Base-by-base conservation (phyloP, 2,113 vertebrate species). In the Pelobates fuscus region DNA sequence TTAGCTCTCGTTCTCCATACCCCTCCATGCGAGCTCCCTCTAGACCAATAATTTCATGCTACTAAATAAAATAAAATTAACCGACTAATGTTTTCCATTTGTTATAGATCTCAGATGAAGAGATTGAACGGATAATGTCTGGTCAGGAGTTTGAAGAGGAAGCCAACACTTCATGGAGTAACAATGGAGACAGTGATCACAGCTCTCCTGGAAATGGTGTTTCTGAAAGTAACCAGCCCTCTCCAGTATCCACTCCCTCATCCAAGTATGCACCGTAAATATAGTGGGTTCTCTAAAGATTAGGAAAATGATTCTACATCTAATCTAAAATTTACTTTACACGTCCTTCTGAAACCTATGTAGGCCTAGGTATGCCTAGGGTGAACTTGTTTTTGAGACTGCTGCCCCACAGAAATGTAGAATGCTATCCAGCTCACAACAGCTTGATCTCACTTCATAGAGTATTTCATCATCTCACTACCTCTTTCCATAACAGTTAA, bases 141-240 rank as follows among this genome's bases (percentile, higher is more conserved):
- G 97, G 97, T 54, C 95, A 98, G 88, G 97, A 99, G 86, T 99
- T 99, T 88, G 96, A 98, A 86, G 97, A 98, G 86, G 97, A 99
- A 3, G 92, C 94, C 70, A 94, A 92, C 83, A 91, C 95, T 82
- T 93, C 93, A 65, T 98, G 97, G 96, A 95, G 94, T 84, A 98
- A 94, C 93, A 97, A 97, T 0, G 96, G 96, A 5, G 96, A 99
- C 91, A 98, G 97, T 6, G 95, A 99, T 89, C 94, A 98, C 73
- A 98, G 97, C 84, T 99, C 96, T 49, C 96, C 96, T 17, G 95
- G 96, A 81, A 98, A 99, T 65, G 95, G 94, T 23, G 94, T 94
- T 71, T 98, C 94, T 1, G 96, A 98, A 86, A 96, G 95, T 88
- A 99, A 98, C 89, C 97, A 98, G 89, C 97, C 97, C 1, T 99